Percentiles rank a stretch among this genome's conserved stretches.
These are phyloP conservation scores for Anthophora plumipes DNA, from an alignment of 2,888 invertebrate genomes.

Conservation along the genomic window DNA sequence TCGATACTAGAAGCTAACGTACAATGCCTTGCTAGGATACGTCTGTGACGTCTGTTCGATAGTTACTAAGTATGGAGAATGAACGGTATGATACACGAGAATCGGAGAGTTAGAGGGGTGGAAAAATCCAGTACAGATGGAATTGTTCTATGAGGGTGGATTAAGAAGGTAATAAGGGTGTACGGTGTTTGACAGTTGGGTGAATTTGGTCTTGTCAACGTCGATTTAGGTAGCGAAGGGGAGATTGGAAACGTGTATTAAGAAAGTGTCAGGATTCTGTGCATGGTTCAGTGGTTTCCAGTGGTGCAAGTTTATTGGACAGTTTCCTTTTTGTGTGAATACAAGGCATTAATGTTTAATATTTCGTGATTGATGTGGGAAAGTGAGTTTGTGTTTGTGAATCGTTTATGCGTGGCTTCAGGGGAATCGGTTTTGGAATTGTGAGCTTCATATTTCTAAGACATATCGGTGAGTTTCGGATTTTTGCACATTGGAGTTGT, in stretches of 20 bases:
- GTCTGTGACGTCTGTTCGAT: not conserved
- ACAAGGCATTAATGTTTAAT: not conserved
- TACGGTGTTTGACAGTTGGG: conserved; percentile 23
- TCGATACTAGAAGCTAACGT: not conserved
- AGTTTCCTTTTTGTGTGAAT: conserved; percentile 6
- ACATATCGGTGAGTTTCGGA: no score
- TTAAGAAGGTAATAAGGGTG: conserved; percentile 38
- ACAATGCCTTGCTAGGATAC: no score
- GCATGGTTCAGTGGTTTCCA: conserved; percentile 8
- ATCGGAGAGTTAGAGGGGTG: not conserved
- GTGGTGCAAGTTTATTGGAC: not conserved
- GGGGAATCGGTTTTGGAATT: no score
- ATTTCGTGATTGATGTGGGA: not conserved
- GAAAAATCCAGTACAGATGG: not conserved
- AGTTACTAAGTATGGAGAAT: not conserved
- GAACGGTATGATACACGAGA: not conserved
- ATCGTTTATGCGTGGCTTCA: no score
- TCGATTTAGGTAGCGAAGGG: conserved; percentile 1
- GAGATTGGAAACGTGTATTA: conserved; percentile 16
- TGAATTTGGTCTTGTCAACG: conserved; percentile 37
- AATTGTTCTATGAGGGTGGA: conserved; percentile 11
- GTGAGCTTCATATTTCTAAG: no score
- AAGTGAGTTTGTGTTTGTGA: not conserved
- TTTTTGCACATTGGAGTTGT: no score
- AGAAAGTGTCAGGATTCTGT: conserved; percentile 16